These are phyloP conservation scores for Ochotona curzoniae DNA, from an alignment of 2,113 vertebrate genomes.

Conservation along the genomic window DNA sequence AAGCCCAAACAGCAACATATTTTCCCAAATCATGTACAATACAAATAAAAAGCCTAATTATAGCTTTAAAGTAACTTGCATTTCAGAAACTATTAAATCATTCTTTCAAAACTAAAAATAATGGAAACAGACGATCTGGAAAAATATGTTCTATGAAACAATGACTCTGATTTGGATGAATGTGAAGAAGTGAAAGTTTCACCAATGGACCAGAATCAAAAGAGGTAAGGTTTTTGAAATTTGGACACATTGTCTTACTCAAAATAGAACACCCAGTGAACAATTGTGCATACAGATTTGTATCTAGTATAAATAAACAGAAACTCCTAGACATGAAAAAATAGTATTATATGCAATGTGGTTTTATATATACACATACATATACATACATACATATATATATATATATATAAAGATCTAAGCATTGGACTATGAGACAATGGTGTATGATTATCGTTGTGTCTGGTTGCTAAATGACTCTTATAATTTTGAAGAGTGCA, in stretches of 20 bases:
- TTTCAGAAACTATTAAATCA: conserved; percentile 56
- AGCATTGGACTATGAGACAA: not conserved
- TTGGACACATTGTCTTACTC: not conserved
- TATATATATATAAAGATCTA: not conserved
- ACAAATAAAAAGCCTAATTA: conserved; percentile 3
- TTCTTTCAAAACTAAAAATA: conserved; percentile 41
- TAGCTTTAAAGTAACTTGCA: conserved; percentile 32
- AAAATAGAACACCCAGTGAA: not conserved
- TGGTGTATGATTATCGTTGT: not conserved
- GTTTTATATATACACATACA: not conserved
- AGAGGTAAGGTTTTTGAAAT: conserved; percentile 34
- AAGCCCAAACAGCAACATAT: not conserved
- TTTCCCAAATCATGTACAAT: not conserved
- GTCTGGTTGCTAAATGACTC: not conserved
- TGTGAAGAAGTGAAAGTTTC: conserved; percentile 59
- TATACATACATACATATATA: too few species aligned
- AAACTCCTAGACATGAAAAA: not conserved
- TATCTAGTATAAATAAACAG: not conserved
- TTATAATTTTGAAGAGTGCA: conserved; percentile 17
- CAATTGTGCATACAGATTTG: not conserved
- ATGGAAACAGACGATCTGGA: conserved; percentile 46
- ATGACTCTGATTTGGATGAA: conserved; percentile 61
- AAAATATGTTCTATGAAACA: conserved; percentile 65
- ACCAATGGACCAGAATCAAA: not conserved
- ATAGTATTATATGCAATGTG: not conserved